A percentile compares a stretch with the other conserved stretches of the same genome.
Conservation (phyloP, 2,888 invertebrate species). For the Melipona beecheii region DNA sequence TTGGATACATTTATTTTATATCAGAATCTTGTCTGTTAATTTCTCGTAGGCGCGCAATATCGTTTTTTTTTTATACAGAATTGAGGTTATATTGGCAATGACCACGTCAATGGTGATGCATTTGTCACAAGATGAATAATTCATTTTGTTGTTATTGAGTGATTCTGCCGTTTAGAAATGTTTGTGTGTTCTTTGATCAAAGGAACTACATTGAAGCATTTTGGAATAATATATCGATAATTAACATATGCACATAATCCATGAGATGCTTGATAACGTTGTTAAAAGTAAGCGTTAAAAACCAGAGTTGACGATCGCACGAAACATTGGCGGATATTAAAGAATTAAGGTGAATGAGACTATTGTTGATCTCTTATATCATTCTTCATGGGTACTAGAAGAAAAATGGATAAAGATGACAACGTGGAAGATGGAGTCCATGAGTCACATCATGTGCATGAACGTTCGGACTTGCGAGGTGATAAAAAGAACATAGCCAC, state of each 20-base stretch:
- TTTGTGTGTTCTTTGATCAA: conserved; percentile 1
- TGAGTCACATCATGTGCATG: conserved; percentile 57
- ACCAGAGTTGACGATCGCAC: conserved; percentile 2
- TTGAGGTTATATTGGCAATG: conserved; percentile 60
- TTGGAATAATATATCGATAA: conserved; percentile 2
- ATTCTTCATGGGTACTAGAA: conserved; percentile 49
- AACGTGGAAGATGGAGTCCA: conserved; percentile 54
- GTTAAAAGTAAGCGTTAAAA: conserved; percentile 28
- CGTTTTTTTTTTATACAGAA: neutral
- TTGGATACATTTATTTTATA: neutral
- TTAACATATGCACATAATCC: neutral
- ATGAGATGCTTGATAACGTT: conserved; percentile 15
- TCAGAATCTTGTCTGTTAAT: neutral
- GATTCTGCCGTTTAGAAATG: conserved; percentile 22
- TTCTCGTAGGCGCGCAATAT: neutral
- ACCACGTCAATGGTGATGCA: conserved; percentile 38
- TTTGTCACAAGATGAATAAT: conserved; percentile 45
- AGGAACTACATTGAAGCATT: neutral
- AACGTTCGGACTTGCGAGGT: conserved; percentile 84
- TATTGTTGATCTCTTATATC: neutral
- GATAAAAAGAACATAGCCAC: conserved; percentile 93
- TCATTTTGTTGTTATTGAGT: conserved; percentile 27
- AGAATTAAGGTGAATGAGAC: conserved; percentile 13
- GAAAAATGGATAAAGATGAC: conserved; percentile 54
- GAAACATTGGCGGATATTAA: neutral